These are phyloP conservation scores for Boleophthalmus pectinirostris DNA, from an alignment of 2,113 vertebrate genomes.

Conservation along the genomic window DNA sequence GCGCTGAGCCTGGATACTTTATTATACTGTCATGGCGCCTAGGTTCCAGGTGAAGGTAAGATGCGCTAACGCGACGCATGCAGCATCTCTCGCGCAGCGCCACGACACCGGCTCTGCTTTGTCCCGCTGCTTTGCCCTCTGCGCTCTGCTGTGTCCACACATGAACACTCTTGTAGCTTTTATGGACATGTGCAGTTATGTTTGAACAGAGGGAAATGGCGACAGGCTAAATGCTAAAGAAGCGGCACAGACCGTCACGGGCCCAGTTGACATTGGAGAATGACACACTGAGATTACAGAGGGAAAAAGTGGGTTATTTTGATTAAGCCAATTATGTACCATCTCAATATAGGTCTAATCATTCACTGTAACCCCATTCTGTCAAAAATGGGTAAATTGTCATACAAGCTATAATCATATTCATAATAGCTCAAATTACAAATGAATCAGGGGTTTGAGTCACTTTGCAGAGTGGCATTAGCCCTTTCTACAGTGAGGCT, in stretches of 20 bases:
- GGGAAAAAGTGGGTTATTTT: conserved; percentile 26
- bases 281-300: conserved; percentile 55
- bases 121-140: not conserved
- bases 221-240: conserved; percentile 12
- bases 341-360: not conserved
- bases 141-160: conserved; percentile 16
- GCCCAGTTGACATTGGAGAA: conserved; percentile 72
- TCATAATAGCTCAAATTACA: not conserved
- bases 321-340: conserved; percentile 16
- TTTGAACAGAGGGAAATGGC: conserved; percentile 8
- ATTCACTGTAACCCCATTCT: not conserved
- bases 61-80: conserved; percentile 43
- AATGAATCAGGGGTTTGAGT: not conserved
- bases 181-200: not conserved
- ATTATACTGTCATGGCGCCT: conserved; percentile 76
- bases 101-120: not conserved
- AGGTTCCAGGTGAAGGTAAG: conserved; percentile 81
- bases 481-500: not conserved
- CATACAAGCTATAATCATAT: not conserved
- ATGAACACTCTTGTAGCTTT: not conserved
- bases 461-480: not conserved
- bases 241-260: conserved; percentile 39
- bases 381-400: not conserved
- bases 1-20: conserved; percentile 28
- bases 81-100: conserved; percentile 1